phyloP scores from a whole-genome alignment of 2,888 invertebrate genomes.

The Diplolepis rosae region DNA sequence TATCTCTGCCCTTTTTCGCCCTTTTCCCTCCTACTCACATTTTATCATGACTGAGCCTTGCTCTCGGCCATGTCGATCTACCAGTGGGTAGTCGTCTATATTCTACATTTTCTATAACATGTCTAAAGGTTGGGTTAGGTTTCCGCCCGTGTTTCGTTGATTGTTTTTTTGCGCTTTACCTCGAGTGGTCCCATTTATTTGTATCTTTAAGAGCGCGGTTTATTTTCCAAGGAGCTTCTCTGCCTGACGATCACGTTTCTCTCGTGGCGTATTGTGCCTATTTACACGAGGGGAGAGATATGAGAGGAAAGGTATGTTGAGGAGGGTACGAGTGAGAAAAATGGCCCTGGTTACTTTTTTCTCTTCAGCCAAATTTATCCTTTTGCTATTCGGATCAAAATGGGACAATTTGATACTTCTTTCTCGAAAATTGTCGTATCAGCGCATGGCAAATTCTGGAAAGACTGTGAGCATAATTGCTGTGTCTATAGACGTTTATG shows the following conservation, averaged over 20 bases:
- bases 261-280: slow-evolving; percentile 39
- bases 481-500: slow-evolving; percentile 27
- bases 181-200: slow-evolving; percentile 47
- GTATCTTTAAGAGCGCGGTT: slow-evolving; percentile 52
- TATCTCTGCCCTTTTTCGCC: slow-evolving; percentile 54
- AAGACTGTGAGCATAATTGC: neutral
- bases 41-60: slow-evolving; percentile 33
- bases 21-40: slow-evolving; percentile 36
- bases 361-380: neutral
- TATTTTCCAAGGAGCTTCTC: slow-evolving; percentile 49
- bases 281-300: slow-evolving; percentile 24
- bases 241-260: slow-evolving; percentile 44
- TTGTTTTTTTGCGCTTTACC: slow-evolving; percentile 41
- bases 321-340: neutral
- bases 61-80: slow-evolving; percentile 33
- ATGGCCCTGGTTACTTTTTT: neutral
- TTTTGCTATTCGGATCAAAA: neutral
- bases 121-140: neutral
- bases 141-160: slow-evolving; percentile 40
- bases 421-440: neutral
- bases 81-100: slow-evolving; percentile 1
- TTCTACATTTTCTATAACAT: neutral
- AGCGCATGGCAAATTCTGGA: neutral
- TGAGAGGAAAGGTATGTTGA: neutral
- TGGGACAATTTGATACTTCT: neutral